Base-by-base conservation (phyloP, 2,888 invertebrate genomes). In the Gymnosoma rotundatum region DNA sequence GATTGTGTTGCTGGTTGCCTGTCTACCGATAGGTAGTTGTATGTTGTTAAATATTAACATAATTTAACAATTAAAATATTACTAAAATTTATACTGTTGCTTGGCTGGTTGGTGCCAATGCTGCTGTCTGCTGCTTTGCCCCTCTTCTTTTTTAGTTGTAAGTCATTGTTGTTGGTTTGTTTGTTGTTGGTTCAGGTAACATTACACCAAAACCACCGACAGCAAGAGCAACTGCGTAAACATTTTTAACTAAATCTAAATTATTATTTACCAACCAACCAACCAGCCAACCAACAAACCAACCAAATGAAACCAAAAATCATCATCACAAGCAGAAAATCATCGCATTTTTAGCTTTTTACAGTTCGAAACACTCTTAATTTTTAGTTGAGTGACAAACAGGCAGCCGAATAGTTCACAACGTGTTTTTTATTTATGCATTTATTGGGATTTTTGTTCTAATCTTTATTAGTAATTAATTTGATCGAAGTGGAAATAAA, bases 361-460 rank as follows among this genome's bases (percentile, higher is more conserved):
- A 82, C 81, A 83, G 63, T 76, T 78, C 61, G 69, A 76, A 83
- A 83, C 75, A 70, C 83, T 84, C 73, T 78, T 78, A 50, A 83
- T 87, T 87, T 88, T 90, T 89, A 90, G 90, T 90, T 89, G 90
- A 89, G 88, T 88, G 89, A 89, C 89, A 89, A 88, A 90, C 89
- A 89, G 88, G 89, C 87, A 89, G 87, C 90, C 88, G 89, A 87
- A 86, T 88, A 88, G 88, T 89, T 86, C 84, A 63, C 69, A 66
- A 72, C 70, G 72, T 72, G 67, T 79, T 80, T 80, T 70, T n/a
- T 14, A 45, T 72, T 54, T 45, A 36, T 48, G 61, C n/a, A n/a
- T 50, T 56, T 54, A 50, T 69, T 38, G 1, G 25, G 25, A 5
- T 32, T 32, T 32, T 50, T 48, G 16, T 56, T 58, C 16, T 50